Percentiles rank a stretch among this genome's conserved stretches.
Conservation (phyloP, 2,113 vertebrate genomes). For the Dendrocopos noguchii region DNA sequence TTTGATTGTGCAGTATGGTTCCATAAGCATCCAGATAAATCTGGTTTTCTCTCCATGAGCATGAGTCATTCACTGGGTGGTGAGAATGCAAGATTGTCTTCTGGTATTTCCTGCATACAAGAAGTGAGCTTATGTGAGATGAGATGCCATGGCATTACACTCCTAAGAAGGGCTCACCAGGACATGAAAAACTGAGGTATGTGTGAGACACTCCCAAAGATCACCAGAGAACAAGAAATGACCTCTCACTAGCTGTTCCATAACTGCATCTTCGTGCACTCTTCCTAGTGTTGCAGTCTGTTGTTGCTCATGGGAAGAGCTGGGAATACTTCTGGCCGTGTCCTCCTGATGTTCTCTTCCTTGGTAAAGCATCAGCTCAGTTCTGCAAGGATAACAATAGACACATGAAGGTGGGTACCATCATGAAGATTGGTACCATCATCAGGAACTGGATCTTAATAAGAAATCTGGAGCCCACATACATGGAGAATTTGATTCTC, state of each 20-base stretch:
- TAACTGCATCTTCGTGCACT: not conserved
- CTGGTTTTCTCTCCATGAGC: not conserved
- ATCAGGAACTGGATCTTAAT: not conserved
- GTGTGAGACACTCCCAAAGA: not conserved
- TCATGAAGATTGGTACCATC: not conserved
- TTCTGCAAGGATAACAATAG: not conserved
- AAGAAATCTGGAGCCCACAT: not conserved
- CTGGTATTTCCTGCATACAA: not conserved
- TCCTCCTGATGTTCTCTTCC: not conserved
- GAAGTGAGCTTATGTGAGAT: not conserved
- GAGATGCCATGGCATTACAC: not conserved
- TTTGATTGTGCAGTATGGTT: not conserved
- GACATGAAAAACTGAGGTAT: not conserved
- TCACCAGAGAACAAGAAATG: not conserved
- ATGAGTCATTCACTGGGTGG: not conserved
- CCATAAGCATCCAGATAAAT: not conserved
- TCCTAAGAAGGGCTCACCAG: not conserved
- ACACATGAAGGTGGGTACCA: not conserved
- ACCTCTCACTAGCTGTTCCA: not conserved
- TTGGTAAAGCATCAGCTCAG: not conserved
- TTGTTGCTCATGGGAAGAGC: not conserved
- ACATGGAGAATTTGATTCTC: not conserved
- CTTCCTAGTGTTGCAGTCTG: not conserved
- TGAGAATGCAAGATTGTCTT: not conserved
- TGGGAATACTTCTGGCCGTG: not conserved